Conservation (phyloP, 2,888 invertebrate species). For the Megaustenia siamemsis region DNA sequence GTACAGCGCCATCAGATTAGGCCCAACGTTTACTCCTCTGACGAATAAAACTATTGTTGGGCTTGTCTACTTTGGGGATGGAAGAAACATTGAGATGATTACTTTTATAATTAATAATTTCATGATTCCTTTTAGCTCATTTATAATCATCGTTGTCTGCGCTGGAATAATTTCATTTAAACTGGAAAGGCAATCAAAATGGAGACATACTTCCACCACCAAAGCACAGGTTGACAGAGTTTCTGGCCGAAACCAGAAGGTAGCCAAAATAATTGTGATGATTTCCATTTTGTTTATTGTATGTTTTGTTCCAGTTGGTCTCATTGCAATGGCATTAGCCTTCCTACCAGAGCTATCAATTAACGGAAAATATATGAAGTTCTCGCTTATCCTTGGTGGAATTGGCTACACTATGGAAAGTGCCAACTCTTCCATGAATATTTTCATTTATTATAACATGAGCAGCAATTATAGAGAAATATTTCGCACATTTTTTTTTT, state of each 20-base stretch:
- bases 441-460: conserved; percentile 11
- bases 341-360: background rate
- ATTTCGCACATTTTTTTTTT: too few species aligned
- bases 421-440: background rate
- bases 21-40: background rate
- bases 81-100: background rate
- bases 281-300: background rate
- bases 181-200: background rate
- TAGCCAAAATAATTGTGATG: background rate
- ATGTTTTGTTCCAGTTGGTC: background rate
- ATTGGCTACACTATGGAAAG: background rate
- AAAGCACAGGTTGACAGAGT: background rate
- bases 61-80: background rate
- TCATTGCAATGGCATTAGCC: background rate
- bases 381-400: background rate
- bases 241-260: background rate
- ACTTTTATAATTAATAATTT: background rate
- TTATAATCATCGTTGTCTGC: background rate
- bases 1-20: background rate
- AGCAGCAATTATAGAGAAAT: background rate
- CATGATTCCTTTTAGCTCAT: background rate
- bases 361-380: background rate
- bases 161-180: background rate
- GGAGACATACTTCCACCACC: background rate
- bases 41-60: background rate